Evolutionary conservation across 2,797 vertebrate genomes (phyloP), one percentile per base, ranked within the genome.

Genomic region (Urosaurus nigricauda): DNA sequence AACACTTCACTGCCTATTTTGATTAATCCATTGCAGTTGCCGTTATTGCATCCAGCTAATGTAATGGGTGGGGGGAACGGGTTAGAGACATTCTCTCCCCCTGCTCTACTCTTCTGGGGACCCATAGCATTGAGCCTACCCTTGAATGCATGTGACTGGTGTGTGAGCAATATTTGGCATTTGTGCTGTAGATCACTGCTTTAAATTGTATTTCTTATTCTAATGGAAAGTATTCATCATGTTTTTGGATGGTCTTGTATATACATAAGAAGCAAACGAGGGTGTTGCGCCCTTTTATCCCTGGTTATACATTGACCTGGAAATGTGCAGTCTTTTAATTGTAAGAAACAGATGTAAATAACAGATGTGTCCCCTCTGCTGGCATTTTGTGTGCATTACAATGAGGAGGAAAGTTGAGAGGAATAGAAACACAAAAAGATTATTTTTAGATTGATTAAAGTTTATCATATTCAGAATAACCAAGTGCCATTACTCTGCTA

Each of bases 1-100:
- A 94, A 95, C 79, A 92, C 91, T 92, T 94, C 84, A 87, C 94
- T 96, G 96, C 96, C 95, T 97, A 96, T 95, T 92, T 95, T 94
- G 92, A 83, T 90, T 81, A 94, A 93, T 93, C 43, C 58, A 8
- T 92, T 96, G 83, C 89, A 91, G 92, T 95, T 96, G 94, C 90
- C 92, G 89, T 90, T 91, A 21, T 7, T 93, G 96, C 92, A 83
- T 92, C 87, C 91, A 92, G 90, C 92, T 95, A 91, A 91, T 71
- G 89, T 87, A 91, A 90, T 90, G 88, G 58, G 74, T n/a, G 40
- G 40, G 9, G n/a, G 8, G 82, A 19, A 35, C 1, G 11, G 32
- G 58, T 17, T 74, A 81, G 29, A 79, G 26, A 74, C 32, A 7
- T 32, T 85, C 35, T 53, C 26, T 82, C 24, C 47, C n/a, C 92